Evolutionary conservation across 2,113 vertebrate species (phyloP).

Genomic region (Ciconia boyciana): DNA sequence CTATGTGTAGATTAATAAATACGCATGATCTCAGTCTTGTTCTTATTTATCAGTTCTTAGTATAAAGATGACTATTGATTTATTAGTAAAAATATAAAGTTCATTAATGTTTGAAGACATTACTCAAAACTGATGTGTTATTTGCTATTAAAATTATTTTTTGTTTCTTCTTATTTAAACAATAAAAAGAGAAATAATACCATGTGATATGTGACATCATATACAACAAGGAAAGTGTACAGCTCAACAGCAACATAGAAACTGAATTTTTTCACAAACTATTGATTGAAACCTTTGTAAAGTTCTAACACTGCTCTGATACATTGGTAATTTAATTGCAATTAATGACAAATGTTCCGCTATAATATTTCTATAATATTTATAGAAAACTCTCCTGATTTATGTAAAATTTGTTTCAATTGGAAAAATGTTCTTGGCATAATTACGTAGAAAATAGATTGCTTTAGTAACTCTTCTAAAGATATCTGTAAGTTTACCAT

Average conservation of each 20-base stretch:
- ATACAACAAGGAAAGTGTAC: not conserved
- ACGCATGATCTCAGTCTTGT: accelerated
- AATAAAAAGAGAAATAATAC: not conserved
- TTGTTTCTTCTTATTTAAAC: not conserved
- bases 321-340: not conserved
- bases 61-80: not conserved
- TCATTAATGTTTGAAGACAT: not conserved
- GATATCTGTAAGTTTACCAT: not conserved
- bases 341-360: not conserved
- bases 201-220: not conserved
- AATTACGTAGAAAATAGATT: not conserved
- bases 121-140: not conserved
- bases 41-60: not conserved
- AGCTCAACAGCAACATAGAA: not conserved
- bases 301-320: not conserved
- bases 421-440: not conserved
- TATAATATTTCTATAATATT: not conserved
- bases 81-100: not conserved
- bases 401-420: not conserved
- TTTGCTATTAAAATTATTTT: not conserved
- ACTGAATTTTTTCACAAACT: not conserved
- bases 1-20: not conserved
- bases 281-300: not conserved
- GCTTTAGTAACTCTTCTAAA: not conserved
- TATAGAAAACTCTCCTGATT: not conserved